phyloP scores from a whole-genome alignment of 2,113 vertebrate species.

The Puma concolor region DNA sequence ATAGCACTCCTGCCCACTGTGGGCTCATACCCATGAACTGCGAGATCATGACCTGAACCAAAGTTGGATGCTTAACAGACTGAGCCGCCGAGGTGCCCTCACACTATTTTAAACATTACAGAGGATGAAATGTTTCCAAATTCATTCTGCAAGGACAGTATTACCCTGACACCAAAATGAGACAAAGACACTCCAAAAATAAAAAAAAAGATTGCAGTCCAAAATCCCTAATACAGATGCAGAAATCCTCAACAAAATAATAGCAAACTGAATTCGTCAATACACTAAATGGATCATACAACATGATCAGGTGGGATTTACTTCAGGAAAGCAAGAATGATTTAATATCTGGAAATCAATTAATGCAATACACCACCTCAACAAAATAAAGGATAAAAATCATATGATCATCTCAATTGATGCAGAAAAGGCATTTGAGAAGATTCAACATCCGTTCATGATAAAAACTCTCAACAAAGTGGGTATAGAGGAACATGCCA shows the following conservation, averaged over 20 bases:
- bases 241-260: not conserved
- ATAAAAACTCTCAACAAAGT: not conserved
- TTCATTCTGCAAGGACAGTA: not conserved
- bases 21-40: too few species aligned
- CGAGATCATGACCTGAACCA: too few species aligned
- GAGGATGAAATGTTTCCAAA: not conserved
- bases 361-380: not conserved
- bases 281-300: not conserved
- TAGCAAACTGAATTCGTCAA: not conserved
- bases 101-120: not conserved
- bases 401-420: not conserved
- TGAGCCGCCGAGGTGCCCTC: too few species aligned
- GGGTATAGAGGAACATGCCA: not conserved
- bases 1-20: too few species aligned
- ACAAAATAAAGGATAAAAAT: not conserved
- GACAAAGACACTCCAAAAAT: not conserved
- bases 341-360: not conserved
- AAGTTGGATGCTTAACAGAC: too few species aligned
- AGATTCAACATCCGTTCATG: not conserved
- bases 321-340: too few species aligned
- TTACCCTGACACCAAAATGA: not conserved
- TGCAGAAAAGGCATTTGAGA: not conserved
- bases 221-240: not conserved
- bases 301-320: not conserved
- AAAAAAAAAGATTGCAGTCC: not conserved